Evolutionary conservation across 1,140 invertebrate species (phyloP).

Genomic region (Mesaphorura yosii): DNA sequence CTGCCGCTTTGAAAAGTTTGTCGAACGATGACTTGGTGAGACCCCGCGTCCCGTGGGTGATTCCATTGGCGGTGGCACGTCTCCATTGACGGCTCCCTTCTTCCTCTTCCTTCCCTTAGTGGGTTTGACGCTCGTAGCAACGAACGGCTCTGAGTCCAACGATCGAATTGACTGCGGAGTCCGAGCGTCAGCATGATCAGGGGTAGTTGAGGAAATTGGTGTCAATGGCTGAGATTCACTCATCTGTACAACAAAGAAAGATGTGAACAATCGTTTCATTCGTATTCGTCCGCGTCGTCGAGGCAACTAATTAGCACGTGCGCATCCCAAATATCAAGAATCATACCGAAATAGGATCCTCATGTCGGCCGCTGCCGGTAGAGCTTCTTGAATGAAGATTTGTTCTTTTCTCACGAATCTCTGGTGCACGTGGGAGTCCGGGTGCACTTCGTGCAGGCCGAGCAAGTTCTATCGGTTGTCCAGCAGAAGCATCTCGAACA

Average conservation of each 20-base stretch:
- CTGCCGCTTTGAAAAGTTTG: slow-evolving; percentile 30
- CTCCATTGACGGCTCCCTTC: slow-evolving; percentile 16
- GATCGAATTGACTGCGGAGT: slow-evolving; percentile 27
- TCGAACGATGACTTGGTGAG: slow-evolving; percentile 14
- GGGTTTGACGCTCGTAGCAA: slow-evolving; percentile 9
- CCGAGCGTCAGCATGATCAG: slow-evolving; percentile 24
- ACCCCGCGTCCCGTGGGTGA: too few species aligned
- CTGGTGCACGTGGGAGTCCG: slow-evolving; percentile 22
- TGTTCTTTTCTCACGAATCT: slow-evolving; percentile 20
- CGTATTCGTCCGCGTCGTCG: too few species aligned
- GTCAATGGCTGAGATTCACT: slow-evolving; percentile 30
- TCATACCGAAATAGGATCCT: slow-evolving; percentile 23
- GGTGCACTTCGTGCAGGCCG: too few species aligned
- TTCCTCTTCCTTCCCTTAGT: slow-evolving; percentile 23
- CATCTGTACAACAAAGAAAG: slow-evolving; percentile 8
- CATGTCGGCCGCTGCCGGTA: slow-evolving; percentile 11
- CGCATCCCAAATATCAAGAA: neutral
- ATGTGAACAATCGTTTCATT: neutral
- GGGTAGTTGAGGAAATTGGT: slow-evolving; percentile 26
- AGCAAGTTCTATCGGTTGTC: too few species aligned
- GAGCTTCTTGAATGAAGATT: slow-evolving; percentile 18
- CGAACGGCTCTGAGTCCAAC: slow-evolving; percentile 23
- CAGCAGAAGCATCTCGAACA: slow-evolving; percentile 20
- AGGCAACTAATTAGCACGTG: too few species aligned
- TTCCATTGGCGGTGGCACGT: slow-evolving; percentile 5